These are phyloP conservation scores for Lophius americanus DNA, from an alignment of 2,797 vertebrate genomes.

Conservation along the genomic window DNA sequence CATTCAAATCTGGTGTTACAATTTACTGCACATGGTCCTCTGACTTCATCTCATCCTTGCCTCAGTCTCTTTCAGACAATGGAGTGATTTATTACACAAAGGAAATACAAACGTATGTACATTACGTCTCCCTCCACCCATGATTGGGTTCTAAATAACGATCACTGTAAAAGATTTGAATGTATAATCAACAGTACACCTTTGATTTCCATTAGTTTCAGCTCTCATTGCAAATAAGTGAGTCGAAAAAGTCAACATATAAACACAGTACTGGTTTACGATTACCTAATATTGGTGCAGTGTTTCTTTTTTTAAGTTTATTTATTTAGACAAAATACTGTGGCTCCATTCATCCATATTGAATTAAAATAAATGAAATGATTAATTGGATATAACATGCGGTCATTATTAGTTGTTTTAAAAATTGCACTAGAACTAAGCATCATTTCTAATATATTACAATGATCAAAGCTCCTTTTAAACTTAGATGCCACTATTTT, in stretches of 20 bases:
- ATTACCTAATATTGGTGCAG: neutral
- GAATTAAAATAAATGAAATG: no score
- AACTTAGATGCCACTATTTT: neutral
- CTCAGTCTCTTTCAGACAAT: slow-evolving; percentile 20
- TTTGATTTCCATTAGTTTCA: neutral
- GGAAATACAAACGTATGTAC: neutral
- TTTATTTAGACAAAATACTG: neutral
- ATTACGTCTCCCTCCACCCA: neutral
- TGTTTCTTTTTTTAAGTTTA: neutral
- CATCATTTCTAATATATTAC: no score
- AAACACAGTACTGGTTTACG: neutral
- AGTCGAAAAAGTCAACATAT: neutral
- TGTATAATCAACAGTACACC: neutral
- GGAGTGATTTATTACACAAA: slow-evolving; percentile 26
- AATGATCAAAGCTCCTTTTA: neutral
- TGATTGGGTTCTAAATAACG: slow-evolving; percentile 1
- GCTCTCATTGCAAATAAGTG: neutral
- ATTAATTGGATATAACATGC: no score
- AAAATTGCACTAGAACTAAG: no score
- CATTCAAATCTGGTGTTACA: slow-evolving; percentile 78
- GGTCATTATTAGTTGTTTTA: no score
- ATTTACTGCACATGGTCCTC: slow-evolving; percentile 63
- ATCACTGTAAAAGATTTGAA: neutral
- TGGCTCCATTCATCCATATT: neutral
- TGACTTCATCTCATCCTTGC: slow-evolving; percentile 55